A percentile compares a stretch with the other conserved stretches of the same genome.
Evolutionary conservation across 2,888 invertebrate species (phyloP).

Genomic region (Spilosoma lubricipeda): DNA sequence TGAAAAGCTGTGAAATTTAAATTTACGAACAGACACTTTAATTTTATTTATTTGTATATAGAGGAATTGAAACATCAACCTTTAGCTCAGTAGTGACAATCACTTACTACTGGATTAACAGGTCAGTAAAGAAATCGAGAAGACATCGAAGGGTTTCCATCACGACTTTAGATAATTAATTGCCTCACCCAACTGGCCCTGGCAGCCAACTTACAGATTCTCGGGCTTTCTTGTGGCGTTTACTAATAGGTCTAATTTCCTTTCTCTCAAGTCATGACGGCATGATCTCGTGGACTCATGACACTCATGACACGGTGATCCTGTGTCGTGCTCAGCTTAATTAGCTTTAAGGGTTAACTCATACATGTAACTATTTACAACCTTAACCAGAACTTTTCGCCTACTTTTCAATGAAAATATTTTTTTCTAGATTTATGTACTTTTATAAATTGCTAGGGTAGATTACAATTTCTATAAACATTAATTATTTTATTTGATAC

Average conservation of each 20-base stretch:
- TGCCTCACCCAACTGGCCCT: constrained; percentile 58
- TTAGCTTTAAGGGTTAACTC: constrained; percentile 64
- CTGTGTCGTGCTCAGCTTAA: constrained; percentile 75
- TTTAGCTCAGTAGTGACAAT: not conserved
- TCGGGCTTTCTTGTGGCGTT: constrained; percentile 57
- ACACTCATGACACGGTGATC: constrained; percentile 60
- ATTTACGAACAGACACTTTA: too few relatives aligned
- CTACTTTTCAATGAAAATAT: not conserved
- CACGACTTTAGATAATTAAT: constrained; percentile 57
- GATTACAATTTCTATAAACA: too few relatives aligned
- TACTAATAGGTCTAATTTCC: constrained; percentile 78
- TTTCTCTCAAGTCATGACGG: constrained; percentile 64
- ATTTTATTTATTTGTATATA: not conserved
- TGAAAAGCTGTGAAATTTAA: too few relatives aligned
- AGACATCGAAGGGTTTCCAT: constrained; percentile 34
- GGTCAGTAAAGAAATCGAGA: constrained; percentile 9
- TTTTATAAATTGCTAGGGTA: not conserved
- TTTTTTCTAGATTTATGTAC: too few relatives aligned
- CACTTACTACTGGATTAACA: not conserved
- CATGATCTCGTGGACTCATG: constrained; percentile 61
- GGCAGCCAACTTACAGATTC: constrained; percentile 58
- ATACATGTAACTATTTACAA: constrained; percentile 1
- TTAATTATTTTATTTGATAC: too few relatives aligned
- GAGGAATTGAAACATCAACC: not conserved
- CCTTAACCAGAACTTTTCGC: not conserved